Base-by-base conservation (phyloP, 2,888 invertebrate genomes). In the Microplitis manilae region DNA sequence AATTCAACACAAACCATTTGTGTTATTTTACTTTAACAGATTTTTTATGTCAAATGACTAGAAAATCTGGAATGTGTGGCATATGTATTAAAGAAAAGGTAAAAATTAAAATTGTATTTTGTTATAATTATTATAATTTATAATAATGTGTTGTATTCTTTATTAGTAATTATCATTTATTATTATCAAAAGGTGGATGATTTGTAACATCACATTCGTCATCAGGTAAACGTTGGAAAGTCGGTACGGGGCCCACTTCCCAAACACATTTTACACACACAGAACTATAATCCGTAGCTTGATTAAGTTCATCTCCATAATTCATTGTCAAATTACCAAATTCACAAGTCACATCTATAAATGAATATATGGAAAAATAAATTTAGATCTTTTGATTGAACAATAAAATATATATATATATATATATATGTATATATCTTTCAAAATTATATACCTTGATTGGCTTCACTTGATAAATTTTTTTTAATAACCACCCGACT, bases 211-310 rank as follows among this genome's bases (percentile, higher is more conserved):
- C 71, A 41, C 82, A 82, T 60, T 79, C 72, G 5, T 64, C 67
- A 7, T 68, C 30, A 5, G 79, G 50, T 17, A 81, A 73, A 17
- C 69, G 75, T 68, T 79, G 75, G 70, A 84, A 84, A 9, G 82
- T 84, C 4, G 78, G 81, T 0, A 74, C 15, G 13, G 85, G 85
- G 62, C 84, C 83, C 6, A 84, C 83, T 67, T 85, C 83, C 75
- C 84, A 84, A 1, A 77, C 67, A 64, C 85, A 84, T 72, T 72
- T 79, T 0, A 82, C 38, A 20, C 81, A 79, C 2, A 68, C 68
- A 7, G 77, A 80, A 62, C 6, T 17, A 8, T 81, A 79, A 59
- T 67, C 13, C 5, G 65, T 79, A 4, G 13, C 69, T 60, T 77
- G 73, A 40, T 77, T 82, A 15, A 84, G 76, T 61, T 78, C 74